Conservation (phyloP, 1,140 invertebrate species). For the Anoplophora glabripennis region DNA sequence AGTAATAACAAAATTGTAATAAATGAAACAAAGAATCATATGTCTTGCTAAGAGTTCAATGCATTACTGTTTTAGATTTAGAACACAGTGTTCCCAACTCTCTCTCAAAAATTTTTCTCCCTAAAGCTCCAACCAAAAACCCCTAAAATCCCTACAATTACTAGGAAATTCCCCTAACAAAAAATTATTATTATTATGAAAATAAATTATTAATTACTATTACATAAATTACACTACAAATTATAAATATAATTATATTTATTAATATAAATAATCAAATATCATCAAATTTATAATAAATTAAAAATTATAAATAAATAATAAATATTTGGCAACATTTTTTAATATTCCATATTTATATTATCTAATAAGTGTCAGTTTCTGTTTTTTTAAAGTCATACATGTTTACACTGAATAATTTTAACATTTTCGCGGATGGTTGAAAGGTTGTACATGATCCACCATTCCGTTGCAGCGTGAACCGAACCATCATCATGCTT, state of each 20-base stretch:
- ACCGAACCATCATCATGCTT: constrained; percentile 24
- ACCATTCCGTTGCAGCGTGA: constrained; percentile 24
- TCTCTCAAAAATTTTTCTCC: constrained; percentile 7
- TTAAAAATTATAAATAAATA: neutral
- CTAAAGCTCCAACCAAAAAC: constrained; percentile 3
- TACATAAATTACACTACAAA: neutral
- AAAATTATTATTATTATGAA: neutral
- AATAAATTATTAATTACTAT: neutral
- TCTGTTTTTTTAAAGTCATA: constrained; percentile 21
- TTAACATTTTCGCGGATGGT: constrained; percentile 2
- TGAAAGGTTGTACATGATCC: constrained; percentile 25
- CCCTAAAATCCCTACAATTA: constrained; percentile 3
- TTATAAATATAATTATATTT: constrained; percentile 2
- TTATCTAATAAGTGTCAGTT: constrained; percentile 13
- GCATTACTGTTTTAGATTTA: too few species aligned
- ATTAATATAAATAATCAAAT: neutral
- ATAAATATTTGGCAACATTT: constrained; percentile 8
- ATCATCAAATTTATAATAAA: neutral
- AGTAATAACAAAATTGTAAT: too few species aligned
- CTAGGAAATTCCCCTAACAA: constrained; percentile 1
- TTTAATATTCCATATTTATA: constrained; percentile 2
- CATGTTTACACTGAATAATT: constrained; percentile 18
- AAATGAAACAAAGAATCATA: too few species aligned
- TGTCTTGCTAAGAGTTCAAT: too few species aligned
- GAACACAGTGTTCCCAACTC: neutral